Evolutionary conservation across 2,888 invertebrate genomes (phyloP), one percentile per base, ranked within the genome.

Genomic region (Aphodius sticticus): DNA sequence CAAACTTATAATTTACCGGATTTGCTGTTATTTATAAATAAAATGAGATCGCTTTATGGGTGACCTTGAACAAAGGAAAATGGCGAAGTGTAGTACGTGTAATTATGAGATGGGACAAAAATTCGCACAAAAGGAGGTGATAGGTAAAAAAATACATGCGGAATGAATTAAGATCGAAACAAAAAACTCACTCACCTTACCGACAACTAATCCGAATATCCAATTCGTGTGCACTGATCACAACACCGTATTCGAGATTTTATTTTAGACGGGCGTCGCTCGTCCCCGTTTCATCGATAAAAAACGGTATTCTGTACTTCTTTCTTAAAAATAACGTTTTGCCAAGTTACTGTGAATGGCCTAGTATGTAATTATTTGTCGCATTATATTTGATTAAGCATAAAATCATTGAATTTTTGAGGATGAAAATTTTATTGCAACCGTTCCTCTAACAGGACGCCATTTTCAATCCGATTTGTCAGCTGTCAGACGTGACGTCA

Each of bases 401-500:
- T 88, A 86, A 84, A 82, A 85, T 86, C 88, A 89, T 88, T 80
- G 84, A 85, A 86, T 85, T 84, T 85, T 85, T 80, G 82, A 85
- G 87, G 88, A 87, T 86, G 84, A 82, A 82, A 84, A 83, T 85
- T 85, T 86, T 84, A 85, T 84, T 85, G 84, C 84, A 84, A 87
- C 86, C 86, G 86, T 85, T 88, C 88, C 88, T 86, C 85, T 86
- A 85, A 87, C 86, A 85, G 84, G 86, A 87, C 88, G 89, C 89
- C 89, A 89, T 89, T 87, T 84, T 84, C 79, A 80, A 78, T 79
- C 77, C 76, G 77, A 79, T 78, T 77, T 81, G 81, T 78, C 81
- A 77, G 78, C 78, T 78, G 81, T 81, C 81, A 81, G 79, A 80
- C 53, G 69, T 81, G 81, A 81, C 81, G 81, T 81, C 81, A 81